Conservation (phyloP, 2,113 vertebrate genomes). For the Engraulis encrasicolus region DNA sequence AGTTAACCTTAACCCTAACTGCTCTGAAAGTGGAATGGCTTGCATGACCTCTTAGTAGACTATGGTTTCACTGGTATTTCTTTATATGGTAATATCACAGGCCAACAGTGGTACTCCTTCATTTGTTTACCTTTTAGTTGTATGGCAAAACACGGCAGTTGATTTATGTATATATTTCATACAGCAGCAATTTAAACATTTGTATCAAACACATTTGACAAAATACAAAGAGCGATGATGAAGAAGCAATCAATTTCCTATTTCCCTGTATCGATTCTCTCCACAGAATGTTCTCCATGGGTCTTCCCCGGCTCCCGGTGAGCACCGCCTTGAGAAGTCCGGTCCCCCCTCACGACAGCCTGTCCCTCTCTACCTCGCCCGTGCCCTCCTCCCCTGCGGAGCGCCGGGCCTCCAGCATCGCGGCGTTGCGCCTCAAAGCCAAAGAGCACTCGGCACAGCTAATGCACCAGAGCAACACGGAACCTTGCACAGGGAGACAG, state of each 20-base stretch:
- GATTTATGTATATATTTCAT: too few species aligned
- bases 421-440: slow-evolving; percentile 83
- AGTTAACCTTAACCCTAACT: too few species aligned
- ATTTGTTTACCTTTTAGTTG: neutral
- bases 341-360: slow-evolving; percentile 60
- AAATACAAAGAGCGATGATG: too few species aligned
- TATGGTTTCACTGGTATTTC: neutral
- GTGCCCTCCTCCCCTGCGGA: slow-evolving; percentile 69
- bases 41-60: neutral
- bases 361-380: slow-evolving; percentile 54
- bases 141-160: too few species aligned
- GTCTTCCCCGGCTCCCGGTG: slow-evolving; percentile 75
- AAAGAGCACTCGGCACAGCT: slow-evolving; percentile 86
- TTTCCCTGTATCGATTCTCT: slow-evolving; percentile 69
- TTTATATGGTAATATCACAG: neutral
- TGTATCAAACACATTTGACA: too few species aligned
- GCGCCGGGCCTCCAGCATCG: slow-evolving; percentile 83
- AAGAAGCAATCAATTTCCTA: slow-evolving; percentile 26
- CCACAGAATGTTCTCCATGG: slow-evolving; percentile 73
- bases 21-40: neutral
- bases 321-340: slow-evolving; percentile 70
- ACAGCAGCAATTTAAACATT: too few species aligned
- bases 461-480: slow-evolving; percentile 81
- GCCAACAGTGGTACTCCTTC: neutral
- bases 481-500: slow-evolving; percentile 78